phyloP scores from a whole-genome alignment of 2,888 invertebrate species.

The Ommatoiulus sabulosus region DNA sequence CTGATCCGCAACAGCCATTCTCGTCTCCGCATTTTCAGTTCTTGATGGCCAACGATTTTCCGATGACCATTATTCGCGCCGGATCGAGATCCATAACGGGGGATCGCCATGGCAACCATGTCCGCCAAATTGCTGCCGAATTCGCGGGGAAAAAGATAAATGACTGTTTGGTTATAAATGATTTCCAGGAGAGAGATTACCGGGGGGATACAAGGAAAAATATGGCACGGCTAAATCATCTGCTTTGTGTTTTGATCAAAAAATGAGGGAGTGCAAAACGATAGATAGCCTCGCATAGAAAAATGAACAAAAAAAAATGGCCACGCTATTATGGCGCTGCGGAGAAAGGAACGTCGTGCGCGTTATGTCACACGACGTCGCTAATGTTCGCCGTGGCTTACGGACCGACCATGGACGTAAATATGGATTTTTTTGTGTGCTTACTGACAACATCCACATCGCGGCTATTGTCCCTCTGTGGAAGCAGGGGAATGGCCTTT shows the following conservation, averaged over 20 bases:
- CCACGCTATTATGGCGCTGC: neutral
- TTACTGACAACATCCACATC: neutral
- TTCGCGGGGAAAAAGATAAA: conserved; percentile 10
- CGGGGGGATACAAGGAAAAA: conserved; percentile 7
- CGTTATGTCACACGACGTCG: neutral
- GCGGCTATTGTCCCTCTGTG: neutral
- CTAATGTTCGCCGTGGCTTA: too few relatives aligned
- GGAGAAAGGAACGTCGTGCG: neutral
- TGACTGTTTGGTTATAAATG: conserved; percentile 38
- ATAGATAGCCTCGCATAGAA: neutral
- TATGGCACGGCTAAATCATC: conserved; percentile 31
- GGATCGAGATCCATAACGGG: neutral
- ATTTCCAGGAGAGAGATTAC: conserved; percentile 38
- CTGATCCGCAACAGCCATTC: neutral
- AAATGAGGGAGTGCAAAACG: conserved; percentile 18
- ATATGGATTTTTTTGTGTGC: neutral
- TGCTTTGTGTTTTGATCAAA: neutral
- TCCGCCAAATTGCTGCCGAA: neutral
- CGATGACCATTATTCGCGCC: conserved; percentile 1
- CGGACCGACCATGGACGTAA: neutral
- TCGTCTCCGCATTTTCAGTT: neutral
- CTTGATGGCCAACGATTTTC: neutral
- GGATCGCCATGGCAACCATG: neutral
- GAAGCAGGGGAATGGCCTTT: neutral
- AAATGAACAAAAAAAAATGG: conserved; percentile 3